phyloP scores from a whole-genome alignment of 2,797 vertebrate genomes.

The Chloroceryle inda region DNA sequence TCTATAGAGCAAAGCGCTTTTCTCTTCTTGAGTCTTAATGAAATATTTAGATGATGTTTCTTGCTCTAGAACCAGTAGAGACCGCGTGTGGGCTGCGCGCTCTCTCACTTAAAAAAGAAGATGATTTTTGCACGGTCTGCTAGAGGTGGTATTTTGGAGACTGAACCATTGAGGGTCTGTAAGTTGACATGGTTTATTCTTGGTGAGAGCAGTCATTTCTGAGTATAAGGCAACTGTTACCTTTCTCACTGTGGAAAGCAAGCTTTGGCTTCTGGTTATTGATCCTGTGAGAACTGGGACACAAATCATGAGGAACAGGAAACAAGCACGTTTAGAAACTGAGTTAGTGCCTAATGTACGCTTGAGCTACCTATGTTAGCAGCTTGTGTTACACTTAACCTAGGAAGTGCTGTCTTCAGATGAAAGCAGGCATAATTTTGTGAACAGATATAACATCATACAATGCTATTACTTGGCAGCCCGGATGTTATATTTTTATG shows the following conservation, averaged over 20 bases:
- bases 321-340: background rate
- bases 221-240: background rate
- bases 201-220: background rate
- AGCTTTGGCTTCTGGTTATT: background rate
- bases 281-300: background rate
- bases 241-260: background rate
- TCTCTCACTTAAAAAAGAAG: background rate
- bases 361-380: background rate
- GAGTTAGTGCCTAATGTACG: background rate
- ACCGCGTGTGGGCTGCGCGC: background rate
- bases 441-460: background rate
- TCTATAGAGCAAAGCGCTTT: background rate
- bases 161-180: background rate
- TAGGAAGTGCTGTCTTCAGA: background rate
- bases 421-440: background rate
- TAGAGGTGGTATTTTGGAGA: background rate
- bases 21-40: background rate
- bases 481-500: background rate
- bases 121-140: background rate
- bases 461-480: background rate
- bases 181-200: background rate
- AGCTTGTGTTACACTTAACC: background rate
- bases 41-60: background rate
- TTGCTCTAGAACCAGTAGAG: background rate
- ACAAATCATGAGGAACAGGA: background rate